Base-by-base conservation (phyloP, 1,140 invertebrate genomes). In the Homarus americanus region DNA sequence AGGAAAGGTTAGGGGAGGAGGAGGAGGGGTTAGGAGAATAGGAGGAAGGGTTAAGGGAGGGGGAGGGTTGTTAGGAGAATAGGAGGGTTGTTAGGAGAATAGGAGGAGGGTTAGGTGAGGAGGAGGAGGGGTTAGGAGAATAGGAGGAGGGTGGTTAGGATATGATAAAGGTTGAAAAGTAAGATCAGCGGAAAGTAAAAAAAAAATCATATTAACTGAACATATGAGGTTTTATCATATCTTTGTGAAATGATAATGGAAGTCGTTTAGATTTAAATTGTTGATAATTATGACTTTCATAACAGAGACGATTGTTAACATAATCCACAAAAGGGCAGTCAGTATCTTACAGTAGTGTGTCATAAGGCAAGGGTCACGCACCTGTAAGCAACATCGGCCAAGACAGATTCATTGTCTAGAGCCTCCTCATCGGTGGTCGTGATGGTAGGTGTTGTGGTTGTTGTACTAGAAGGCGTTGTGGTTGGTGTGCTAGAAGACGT, bases 331-430 rank as follows among this genome's bases (percentile, higher is more conserved):
- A n/a, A n/a, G n/a, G n/a, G n/a, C n/a, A n/a, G n/a, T n/a, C n/a
- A n/a, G n/a, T n/a, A n/a, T n/a, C n/a, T n/a, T n/a, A n/a, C n/a
- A n/a, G n/a, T n/a, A n/a, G n/a, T n/a, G n/a, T 49, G 44, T 49
- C 44, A 49, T 49, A 49, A 49, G 44, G 44, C 44, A 7, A 15
- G 44, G 36, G 36, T 75, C 32, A 36, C 40, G 9, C 53, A 86
- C 83, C 83, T 76, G 32, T 86, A 86, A 0, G 69, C 83, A 41
- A 76, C 69, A 41, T 86, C 83, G 10, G 83, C 83, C 49, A 86
- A 34, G 9, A 76, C 20, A 0, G 69, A 10, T 20, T 86, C 72
- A 0, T 10, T 12, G 28, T 53, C 44, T 4, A 15, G 17, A 1
- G 40, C n/a, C 10, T 4, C 5, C 44, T 4, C 44, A 4, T 4